Conservation (phyloP, 2,888 invertebrate species). For the Diaperis boleti region DNA sequence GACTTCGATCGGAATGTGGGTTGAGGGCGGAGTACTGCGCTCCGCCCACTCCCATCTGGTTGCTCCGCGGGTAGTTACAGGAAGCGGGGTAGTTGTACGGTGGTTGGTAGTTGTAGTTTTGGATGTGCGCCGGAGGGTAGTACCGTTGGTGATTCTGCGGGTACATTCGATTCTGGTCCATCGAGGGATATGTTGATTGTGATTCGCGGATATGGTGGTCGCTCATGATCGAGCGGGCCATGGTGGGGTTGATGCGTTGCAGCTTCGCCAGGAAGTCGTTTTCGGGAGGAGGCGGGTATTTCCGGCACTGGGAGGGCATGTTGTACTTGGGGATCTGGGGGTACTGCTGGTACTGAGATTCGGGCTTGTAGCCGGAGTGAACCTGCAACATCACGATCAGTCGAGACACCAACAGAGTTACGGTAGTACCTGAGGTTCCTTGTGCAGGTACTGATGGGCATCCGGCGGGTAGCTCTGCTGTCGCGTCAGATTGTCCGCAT, state of each 20-base stretch:
- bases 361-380: slow-evolving; percentile 53
- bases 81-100: slow-evolving; percentile 48
- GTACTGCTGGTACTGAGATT: slow-evolving; percentile 56
- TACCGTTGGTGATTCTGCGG: slow-evolving; percentile 57
- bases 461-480: slow-evolving; percentile 47
- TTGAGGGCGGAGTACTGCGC: slow-evolving; percentile 48
- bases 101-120: slow-evolving; percentile 45
- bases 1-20: slow-evolving; percentile 52
- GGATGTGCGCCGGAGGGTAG: too few relatives aligned
- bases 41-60: slow-evolving; percentile 47
- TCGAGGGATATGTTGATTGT: slow-evolving; percentile 49
- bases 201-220: slow-evolving; percentile 60
- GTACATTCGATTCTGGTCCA: slow-evolving; percentile 58
- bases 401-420: background rate
- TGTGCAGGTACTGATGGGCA: slow-evolving; percentile 56
- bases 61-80: slow-evolving; percentile 41
- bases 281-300: slow-evolving; percentile 50
- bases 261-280: slow-evolving; percentile 60
- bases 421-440: slow-evolving; percentile 57
- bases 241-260: slow-evolving; percentile 59
- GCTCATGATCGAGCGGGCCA: slow-evolving; percentile 61
- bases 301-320: slow-evolving; percentile 47
- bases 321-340: slow-evolving; percentile 49
- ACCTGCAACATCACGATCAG: slow-evolving; percentile 35
- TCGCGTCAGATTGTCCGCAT: slow-evolving; percentile 50